Evolutionary conservation across 2,888 invertebrate species (phyloP), one percentile per base, ranked within the genome.

Genomic region (Lacanobia oleracea): DNA sequence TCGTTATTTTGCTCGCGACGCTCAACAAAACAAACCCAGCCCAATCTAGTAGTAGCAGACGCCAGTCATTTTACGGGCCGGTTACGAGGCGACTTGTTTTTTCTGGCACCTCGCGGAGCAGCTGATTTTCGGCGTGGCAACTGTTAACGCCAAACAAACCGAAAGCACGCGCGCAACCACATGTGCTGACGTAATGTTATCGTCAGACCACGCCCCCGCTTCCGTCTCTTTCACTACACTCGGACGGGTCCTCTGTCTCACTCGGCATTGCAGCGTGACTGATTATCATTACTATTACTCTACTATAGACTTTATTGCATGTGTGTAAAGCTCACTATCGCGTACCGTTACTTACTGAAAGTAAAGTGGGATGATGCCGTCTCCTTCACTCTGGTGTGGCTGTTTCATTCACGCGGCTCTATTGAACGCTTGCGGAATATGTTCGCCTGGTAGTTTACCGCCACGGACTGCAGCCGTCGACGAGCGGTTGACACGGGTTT

Each of bases 381-480:
- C 91, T 89, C 91, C 66, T 83, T 92, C 88, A 73, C 82, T 82
- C 86, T 75, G 82, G 80, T 89, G 87, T 79, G 68, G 77, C 85
- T 85, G 84, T 92, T 90, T 89, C 91, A 83, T 83, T 89, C 88
- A 72, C 84, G 79, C 81, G 72, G 72, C 78, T 83, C 75, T 82
- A 81, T 86, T 77, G 87, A 90, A 83, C 91, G 90, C 91, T 88
- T 81, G 75, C 76, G 70, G 66, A 78, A 86, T 91, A 92, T 96
- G 95, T 76, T 89, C 89, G 91, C 95, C 95, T 96, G 93, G 95
- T 96, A 92, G 86, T 95, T 96, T 95, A 93, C 95, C 96, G 96
- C 96, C 95, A 95, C 94, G 91, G 91, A 94, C 91, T 95, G 95
- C 95, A 95, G 94, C 94, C 94, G 92, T 90, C 92, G 94, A 94